Evolutionary conservation across 1,140 invertebrate species (phyloP), one percentile per base, ranked within the genome.

Genomic region (Drosophila melanica): DNA sequence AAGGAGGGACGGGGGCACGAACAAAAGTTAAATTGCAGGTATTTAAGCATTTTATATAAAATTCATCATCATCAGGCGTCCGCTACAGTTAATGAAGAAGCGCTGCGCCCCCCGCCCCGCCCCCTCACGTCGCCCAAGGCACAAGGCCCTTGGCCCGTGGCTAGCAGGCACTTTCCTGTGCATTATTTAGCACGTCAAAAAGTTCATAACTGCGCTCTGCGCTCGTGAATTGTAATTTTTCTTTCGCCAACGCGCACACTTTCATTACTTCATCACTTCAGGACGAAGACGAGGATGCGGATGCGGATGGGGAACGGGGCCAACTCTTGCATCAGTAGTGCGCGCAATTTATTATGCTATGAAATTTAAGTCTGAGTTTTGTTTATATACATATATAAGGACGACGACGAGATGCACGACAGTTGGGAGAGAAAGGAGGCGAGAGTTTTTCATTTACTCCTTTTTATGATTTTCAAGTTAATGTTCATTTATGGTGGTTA

Each of bases 11-110:
- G 42, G 27, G 14, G 3, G 41, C 18, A 23, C 37, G 62, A 75
- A 62, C 82, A 76, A 86, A 90, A 90, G 87, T 90, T 90, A 90
- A 90, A 90, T 90, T 90, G 86, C 87, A 77, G 81, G 87, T 90
- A 90, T 90, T 90, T 90, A 90, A 90, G 86, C 68, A 82, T 90
- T 90, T 90, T 90, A 90, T 87, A 82, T 81, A 82, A 87, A 87
- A 87, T 87, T 87, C 82, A 89, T 87, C 82, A 86, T 86, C 82
- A 78, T 78, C 72, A 86, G 50, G 72, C 71, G 44, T 87, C 63
- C 71, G 77, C 71, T 59, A 41, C 44, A 87, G 71, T 89, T 87
- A 87, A 87, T 87, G 72, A 76, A 76, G 68, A 64, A 78, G 81
- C 75, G 66, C 48, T 8, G 11, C 18, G 7, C 37, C 3, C 4